A percentile compares a stretch with the other conserved stretches of the same genome.
phyloP scores from a whole-genome alignment of 2,113 vertebrate genomes.

The Anhinga anhinga region DNA sequence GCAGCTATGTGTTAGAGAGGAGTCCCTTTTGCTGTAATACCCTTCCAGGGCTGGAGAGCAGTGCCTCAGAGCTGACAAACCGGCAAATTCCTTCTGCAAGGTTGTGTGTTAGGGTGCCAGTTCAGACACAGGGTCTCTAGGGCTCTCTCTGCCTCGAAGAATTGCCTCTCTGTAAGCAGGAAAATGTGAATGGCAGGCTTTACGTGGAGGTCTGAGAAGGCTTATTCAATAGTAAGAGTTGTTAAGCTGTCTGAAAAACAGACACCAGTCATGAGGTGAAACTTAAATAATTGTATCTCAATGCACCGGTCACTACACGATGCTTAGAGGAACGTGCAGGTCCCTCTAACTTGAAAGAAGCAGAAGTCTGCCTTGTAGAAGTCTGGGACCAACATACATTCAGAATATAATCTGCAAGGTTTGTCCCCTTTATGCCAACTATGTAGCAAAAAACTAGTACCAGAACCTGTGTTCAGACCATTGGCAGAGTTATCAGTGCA shows the following conservation, averaged over 20 bases:
- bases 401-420: background rate
- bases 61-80: background rate
- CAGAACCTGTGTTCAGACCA: background rate
- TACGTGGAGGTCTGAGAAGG: background rate
- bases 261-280: background rate
- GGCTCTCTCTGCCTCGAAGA: background rate
- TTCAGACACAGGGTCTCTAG: background rate
- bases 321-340: background rate
- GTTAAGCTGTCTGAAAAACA: background rate
- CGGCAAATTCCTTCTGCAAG: background rate
- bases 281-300: background rate
- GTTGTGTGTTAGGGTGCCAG: background rate
- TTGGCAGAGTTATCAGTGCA: background rate
- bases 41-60: background rate
- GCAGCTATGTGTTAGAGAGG: accelerated
- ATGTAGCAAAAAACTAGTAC: background rate
- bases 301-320: background rate
- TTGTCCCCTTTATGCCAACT: background rate
- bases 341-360: background rate
- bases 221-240: background rate
- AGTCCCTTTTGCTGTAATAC: background rate
- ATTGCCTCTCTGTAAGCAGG: background rate
- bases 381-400: background rate
- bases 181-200: background rate
- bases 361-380: background rate